A percentile compares a stretch with the other conserved stretches of the same genome.
Conservation (phyloP, 2,797 vertebrate species). For the Erpetoichthys calabaricus region DNA sequence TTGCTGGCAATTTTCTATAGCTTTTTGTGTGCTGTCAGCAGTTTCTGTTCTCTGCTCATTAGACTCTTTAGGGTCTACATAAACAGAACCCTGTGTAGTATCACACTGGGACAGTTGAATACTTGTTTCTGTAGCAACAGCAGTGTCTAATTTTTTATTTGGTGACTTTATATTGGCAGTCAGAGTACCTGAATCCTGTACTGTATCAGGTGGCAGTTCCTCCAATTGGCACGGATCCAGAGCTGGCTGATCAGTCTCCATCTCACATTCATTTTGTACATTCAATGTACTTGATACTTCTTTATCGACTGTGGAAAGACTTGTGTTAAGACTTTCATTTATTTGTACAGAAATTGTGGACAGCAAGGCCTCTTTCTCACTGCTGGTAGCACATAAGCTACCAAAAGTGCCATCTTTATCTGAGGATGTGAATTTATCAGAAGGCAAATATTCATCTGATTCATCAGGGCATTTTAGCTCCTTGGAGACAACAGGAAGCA, state of each 20-base stretch:
- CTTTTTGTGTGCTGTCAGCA: conserved; percentile 13
- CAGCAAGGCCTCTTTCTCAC: no score
- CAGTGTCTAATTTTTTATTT: conserved; percentile 1
- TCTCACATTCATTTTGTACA: conserved; percentile 19
- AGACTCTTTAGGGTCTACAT: background rate
- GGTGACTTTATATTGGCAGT: conserved; percentile 13
- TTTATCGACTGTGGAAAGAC: conserved; percentile 13
- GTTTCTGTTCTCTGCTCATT: background rate
- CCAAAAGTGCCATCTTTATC: no score
- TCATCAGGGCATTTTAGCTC: no score
- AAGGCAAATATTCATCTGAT: no score
- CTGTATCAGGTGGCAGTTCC: background rate
- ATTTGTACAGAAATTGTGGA: no score
- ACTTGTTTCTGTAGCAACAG: conserved; percentile 6
- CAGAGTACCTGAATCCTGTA: conserved; percentile 2
- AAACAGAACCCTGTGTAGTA: background rate
- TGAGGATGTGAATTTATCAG: no score
- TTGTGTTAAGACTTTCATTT: background rate
- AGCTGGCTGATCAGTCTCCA: conserved; percentile 37
- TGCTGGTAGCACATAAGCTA: no score
- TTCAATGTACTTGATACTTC: conserved; percentile 8
- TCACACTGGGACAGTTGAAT: conserved; percentile 4
- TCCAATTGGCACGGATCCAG: conserved; percentile 5
- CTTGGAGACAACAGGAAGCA: no score
- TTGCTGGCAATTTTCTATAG: conserved; percentile 6